Base-by-base conservation (phyloP, 2,888 invertebrate genomes). In the Euclidia mi region DNA sequence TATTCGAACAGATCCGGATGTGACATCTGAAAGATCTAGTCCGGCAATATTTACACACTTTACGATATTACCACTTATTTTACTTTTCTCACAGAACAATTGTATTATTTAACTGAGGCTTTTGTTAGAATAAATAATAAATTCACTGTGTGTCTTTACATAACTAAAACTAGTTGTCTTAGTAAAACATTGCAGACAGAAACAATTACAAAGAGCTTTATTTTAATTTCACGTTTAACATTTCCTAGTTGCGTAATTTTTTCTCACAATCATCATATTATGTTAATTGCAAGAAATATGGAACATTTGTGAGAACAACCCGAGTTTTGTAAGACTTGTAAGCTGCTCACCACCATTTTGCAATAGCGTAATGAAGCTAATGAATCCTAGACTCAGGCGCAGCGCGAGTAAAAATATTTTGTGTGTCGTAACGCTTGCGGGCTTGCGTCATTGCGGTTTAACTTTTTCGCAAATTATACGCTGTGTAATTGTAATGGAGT, bases 351-450 rank as follows among this genome's bases (percentile, higher is more conserved):
- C 75, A 72, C 75, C 65, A 72, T 87, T 85, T 81, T 78, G 85
- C 84, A 85, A 87, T 60, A 58, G 69, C 57, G 72, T 85, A 89
- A 88, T 88, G 85, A 80, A 85, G 76, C 83, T 89, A 89, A 90
- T 88, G 87, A 89, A 87, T 76, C 78, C 71, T 69, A 74, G 73
- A 73, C 58, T 69, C 61, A 64, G 56, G 17, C 18, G 74, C 69
- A 76, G 79, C 61, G 59, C 76, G 75, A 79, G 76, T 82, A 76
- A 82, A 84, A 87, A 87, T 88, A 85, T 81, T 28, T 25, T 25
- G 4, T 81, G 76, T 88, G 85, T 85, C 74, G 84, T 82, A 88
- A 89, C 73, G 20, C 56, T 86, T 78, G 75, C 70, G 76, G 72
- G 20, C 56, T 86, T 78, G 75, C 70, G 76, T 76, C 67, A 76